Evolutionary conservation across 2,888 invertebrate species (phyloP), one percentile per base, ranked within the genome.

Genomic region (Luperina nickerlii): DNA sequence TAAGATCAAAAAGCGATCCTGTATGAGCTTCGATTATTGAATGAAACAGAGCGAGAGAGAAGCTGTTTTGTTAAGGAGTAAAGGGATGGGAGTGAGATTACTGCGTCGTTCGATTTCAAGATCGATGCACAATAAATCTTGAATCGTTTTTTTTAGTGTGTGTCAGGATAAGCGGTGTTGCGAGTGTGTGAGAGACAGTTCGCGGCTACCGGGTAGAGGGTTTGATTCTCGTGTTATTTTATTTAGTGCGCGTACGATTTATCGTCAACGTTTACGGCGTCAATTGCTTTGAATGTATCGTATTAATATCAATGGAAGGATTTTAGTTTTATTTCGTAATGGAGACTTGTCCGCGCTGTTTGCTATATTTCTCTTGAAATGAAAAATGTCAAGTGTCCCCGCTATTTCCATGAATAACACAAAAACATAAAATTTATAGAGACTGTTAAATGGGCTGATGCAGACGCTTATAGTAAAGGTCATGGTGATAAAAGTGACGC

Each of bases 91-190:
- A 69, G 76, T 54, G 88, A 88, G 87, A 90, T 92, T 91, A 92
- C 90, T 90, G 90, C 86, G 83, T 86, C 91, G 92, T 92, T 92
- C 92, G 93, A 94, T 94, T 92, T 90, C 89, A 90, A 92, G 94
- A 94, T 95, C 94, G 94, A 94, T 94, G 92, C 92, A 93, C 94
- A 92, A 94, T 94, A 94, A 94, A 94, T 94, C 94, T 93, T 90
- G 77, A 84, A 90, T 91, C 81, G 88, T 93, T 92, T 92, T 92
- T 93, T 93, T 92, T 88, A 79, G 83, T 84, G 79, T 88, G 74
- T 84, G 88, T 89, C 88, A 84, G 90, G 91, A 91, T 93, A 92
- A 94, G 94, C 93, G 90, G 89, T 88, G 91, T 89, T 89, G 87
- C 90, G 89, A 88, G 89, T 91, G 90, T 89, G 90, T 90, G 91